phyloP scores from a whole-genome alignment of 2,797 vertebrate genomes.

The Euphonia xanthogaster region DNA sequence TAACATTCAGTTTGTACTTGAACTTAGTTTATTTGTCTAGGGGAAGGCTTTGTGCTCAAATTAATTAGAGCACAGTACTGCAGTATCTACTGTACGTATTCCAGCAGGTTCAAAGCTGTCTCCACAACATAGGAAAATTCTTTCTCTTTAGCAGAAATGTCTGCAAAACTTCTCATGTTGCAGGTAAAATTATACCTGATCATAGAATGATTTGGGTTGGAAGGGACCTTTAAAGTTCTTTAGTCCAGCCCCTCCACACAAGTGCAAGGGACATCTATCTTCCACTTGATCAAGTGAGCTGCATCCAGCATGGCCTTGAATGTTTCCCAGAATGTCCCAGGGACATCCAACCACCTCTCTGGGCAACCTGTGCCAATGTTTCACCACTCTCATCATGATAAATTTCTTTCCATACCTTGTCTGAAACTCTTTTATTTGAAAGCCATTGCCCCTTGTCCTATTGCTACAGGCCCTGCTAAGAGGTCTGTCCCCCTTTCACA shows the following conservation, averaged over 20 bases:
- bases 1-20: background rate
- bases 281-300: background rate
- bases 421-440: background rate
- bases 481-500: background rate
- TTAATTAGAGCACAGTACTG: background rate
- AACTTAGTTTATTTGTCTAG: background rate
- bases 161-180: background rate
- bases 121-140: background rate
- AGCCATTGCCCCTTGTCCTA: background rate
- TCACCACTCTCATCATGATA: rapidly evolving
- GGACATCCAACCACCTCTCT: background rate
- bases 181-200: background rate
- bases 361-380: background rate
- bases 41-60: background rate
- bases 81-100: background rate
- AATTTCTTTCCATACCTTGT: background rate
- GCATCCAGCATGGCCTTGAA: background rate
- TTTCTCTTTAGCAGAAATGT: background rate
- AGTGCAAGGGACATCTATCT: background rate
- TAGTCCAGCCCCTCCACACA: background rate
- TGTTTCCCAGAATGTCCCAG: background rate
- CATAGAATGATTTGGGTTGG: background rate
- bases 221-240: background rate
- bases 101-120: background rate
- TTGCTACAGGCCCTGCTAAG: background rate